Conservation (phyloP, 2,113 vertebrate species). For the Nycticryphes semicollaris region DNA sequence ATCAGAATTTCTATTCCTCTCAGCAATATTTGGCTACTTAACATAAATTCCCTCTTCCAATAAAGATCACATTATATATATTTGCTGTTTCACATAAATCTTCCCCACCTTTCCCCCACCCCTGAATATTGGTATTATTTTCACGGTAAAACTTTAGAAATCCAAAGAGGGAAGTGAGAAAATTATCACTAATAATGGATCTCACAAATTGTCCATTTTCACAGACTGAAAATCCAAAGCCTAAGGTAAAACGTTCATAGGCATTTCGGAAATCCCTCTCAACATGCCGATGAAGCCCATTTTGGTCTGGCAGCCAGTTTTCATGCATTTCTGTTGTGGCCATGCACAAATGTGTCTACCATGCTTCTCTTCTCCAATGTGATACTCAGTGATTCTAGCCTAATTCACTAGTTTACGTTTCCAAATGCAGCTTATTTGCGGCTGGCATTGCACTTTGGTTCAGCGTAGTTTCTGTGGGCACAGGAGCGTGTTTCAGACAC, state of each 20-base stretch:
- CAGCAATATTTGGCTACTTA: neutral
- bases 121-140: neutral
- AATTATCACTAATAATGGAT: neutral
- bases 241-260: neutral
- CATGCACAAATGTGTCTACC: neutral
- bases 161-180: neutral
- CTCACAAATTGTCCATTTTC: neutral
- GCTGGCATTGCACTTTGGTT: accelerated
- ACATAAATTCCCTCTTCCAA: neutral
- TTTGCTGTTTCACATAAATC: neutral
- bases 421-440: neutral
- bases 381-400: neutral
- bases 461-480: neutral
- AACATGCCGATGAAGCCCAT: accelerated
- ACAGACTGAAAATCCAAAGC: neutral
- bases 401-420: neutral
- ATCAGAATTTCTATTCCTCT: neutral
- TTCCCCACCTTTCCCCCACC: accelerated
- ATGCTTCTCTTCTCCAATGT: accelerated
- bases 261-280: neutral
- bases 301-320: neutral
- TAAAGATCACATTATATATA: neutral
- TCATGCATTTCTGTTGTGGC: neutral
- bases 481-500: neutral
- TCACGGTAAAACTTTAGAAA: neutral